Percentiles rank a stretch among this genome's conserved stretches.
phyloP scores from a whole-genome alignment of 2,113 vertebrate genomes.

The Planiliza haematocheilus region DNA sequence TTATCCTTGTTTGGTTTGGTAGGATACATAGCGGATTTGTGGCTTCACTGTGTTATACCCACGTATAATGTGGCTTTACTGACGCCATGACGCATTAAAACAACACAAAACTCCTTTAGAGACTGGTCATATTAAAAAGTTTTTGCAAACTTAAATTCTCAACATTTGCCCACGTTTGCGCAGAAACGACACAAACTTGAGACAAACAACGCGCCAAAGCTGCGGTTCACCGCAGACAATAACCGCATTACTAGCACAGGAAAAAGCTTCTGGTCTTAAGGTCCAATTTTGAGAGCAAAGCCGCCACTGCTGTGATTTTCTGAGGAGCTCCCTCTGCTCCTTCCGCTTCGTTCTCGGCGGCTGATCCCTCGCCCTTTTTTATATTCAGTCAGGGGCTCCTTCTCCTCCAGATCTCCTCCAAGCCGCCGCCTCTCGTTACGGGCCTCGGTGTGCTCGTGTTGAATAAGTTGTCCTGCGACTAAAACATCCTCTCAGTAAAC shows the following conservation, averaged over 20 bases:
- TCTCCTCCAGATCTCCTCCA: conserved; percentile 59
- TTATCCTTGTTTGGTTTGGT: too few relatives aligned
- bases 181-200: background rate
- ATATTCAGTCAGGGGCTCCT: conserved; percentile 49
- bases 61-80: background rate
- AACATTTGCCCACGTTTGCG: background rate
- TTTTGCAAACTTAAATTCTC: background rate
- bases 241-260: conserved; percentile 19
- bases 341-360: conserved; percentile 21
- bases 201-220: conserved; percentile 20
- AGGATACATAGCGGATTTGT: too few relatives aligned
- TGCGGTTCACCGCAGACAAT: conserved; percentile 19
- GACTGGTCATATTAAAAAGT: background rate
- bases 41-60: too few relatives aligned
- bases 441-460: conserved; percentile 64
- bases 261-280: conserved; percentile 41
- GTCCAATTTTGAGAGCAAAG: conserved; percentile 26
- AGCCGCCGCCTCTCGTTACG: conserved; percentile 61
- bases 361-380: conserved; percentile 43
- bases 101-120: background rate
- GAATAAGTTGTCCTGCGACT: conserved; percentile 68
- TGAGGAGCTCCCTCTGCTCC: conserved; percentile 36
- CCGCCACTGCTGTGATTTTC: conserved; percentile 13
- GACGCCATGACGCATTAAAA: background rate
- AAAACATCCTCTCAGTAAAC: conserved; percentile 63